phyloP scores from a whole-genome alignment of 2,797 vertebrate species.

The Sphenopsis melanotis region DNA sequence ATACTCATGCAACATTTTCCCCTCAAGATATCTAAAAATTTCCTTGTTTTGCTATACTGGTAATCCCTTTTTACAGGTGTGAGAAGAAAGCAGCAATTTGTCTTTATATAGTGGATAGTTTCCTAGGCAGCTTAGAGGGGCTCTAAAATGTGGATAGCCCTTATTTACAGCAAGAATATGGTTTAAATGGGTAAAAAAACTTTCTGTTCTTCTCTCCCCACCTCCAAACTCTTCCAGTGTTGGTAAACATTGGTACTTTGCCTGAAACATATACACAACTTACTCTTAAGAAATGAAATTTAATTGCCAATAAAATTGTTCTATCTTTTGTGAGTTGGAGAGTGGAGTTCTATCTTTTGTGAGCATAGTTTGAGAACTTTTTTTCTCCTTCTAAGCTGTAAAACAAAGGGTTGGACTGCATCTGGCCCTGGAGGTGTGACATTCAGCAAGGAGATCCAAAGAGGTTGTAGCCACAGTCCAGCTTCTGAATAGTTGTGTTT shows the following conservation, averaged over 20 bases:
- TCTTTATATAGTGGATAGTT: not conserved
- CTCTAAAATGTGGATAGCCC: not conserved
- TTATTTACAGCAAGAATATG: not conserved
- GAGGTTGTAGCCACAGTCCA: not conserved
- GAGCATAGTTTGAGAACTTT: not conserved
- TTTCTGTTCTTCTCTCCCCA: not conserved
- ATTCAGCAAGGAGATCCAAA: not conserved
- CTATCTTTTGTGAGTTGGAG: not conserved
- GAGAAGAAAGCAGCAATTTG: not conserved
- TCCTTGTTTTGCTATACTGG: not conserved
- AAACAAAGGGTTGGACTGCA: not conserved
- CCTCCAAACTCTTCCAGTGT: not conserved
- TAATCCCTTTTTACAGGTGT: not conserved
- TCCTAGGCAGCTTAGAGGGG: not conserved
- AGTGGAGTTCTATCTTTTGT: not conserved
- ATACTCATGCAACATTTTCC: not conserved
- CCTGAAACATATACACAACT: not conserved
- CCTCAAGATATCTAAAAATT: not conserved
- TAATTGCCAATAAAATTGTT: not conserved
- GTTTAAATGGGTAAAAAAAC: not conserved
- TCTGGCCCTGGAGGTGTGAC: not conserved
- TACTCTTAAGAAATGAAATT: not conserved
- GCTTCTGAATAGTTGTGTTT: rapidly evolving
- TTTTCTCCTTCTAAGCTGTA: not conserved
- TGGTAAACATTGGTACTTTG: not conserved